Base-by-base conservation (phyloP, 2,888 invertebrate species). In the Cephus pulcher region DNA sequence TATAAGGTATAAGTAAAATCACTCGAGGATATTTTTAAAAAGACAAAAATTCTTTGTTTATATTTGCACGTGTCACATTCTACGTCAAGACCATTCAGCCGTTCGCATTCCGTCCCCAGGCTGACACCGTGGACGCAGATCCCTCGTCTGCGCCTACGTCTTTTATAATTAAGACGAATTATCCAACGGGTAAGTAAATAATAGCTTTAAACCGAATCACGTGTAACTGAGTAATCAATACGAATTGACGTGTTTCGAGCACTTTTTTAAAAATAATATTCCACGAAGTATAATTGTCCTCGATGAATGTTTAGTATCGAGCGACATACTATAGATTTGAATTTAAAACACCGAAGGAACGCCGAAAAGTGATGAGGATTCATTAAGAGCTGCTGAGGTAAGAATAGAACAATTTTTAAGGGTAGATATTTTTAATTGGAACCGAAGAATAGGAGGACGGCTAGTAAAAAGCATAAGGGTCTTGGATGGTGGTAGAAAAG, bases 401-500 rank as follows among this genome's bases (percentile, higher is more conserved):
- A 56, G 56, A 56, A 56, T 56, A 56, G 23, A 56, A 23, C 1
- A 56, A 56, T 56, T 23, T 56, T 56, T 9, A 23, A 56, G 23
- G 56, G 23, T 56, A 56, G 56, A 23, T 6, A 56, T 56, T 56
- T 23, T 56, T 56, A 56, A 56, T 56, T 56, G 23, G 56, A 56
- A 56, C 56, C 56, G 56, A 23, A 56, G 56, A 56, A 56, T 23
- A 23, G 56, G 6, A 23, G 23, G 56, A 56, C 23, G 23, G 56
- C 56, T 56, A 56, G 56, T 56, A 56, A 23, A 56, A 56, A 9
- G 56, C 2, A 56, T 56, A 56, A 56, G 23, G 23, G 56, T 56
- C 56, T 56, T 56, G 56, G 56, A 23, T 23, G 40, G 33, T 32
- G 35, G 69, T 35, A 75, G 78, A 77, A 80, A 82, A 81, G 56